A percentile compares a stretch with the other conserved stretches of the same genome.
phyloP scores from a whole-genome alignment of 2,797 vertebrate species.

The Xenentodon cancila region DNA sequence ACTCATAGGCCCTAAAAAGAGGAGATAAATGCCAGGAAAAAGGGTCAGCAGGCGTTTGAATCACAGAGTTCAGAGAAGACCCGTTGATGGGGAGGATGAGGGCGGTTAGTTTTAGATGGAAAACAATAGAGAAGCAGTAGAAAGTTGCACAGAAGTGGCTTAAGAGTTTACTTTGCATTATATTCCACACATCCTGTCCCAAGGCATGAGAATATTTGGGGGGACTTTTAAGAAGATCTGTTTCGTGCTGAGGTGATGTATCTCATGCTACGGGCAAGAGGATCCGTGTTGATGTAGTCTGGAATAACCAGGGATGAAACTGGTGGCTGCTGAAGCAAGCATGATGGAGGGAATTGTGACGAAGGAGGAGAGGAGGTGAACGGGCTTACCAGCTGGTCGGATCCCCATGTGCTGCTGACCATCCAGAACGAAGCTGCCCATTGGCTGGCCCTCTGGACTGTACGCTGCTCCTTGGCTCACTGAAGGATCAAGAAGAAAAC shows the following conservation, averaged over 20 bases:
- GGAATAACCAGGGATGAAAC: conserved; percentile 17
- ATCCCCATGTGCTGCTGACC: conserved; percentile 99
- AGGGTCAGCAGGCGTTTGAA: conserved; percentile 79
- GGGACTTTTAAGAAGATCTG: background rate
- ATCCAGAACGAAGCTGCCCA: conserved; percentile 99
- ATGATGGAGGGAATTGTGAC: conserved; percentile 14
- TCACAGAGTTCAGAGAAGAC: conserved; percentile 74
- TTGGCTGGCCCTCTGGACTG: conserved; percentile 99
- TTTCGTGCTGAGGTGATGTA: conserved; percentile 33
- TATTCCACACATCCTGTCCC: conserved; percentile 23
- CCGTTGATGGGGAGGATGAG: conserved; percentile 49
- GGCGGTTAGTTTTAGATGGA: conserved; percentile 56
- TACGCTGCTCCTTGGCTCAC: conserved; percentile 99
- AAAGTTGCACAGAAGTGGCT: conserved; percentile 21
- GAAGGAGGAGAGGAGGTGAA: conserved; percentile 19
- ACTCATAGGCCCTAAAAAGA: conserved; percentile 89
- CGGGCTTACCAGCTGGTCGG: conserved; percentile 93
- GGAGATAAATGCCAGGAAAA: conserved; percentile 83
- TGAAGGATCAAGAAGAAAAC: conserved; percentile 99
- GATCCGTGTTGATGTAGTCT: conserved; percentile 36
- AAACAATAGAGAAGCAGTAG: conserved; percentile 37
- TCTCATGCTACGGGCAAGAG: conserved; percentile 50
- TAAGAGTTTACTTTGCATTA: conserved; percentile 24
- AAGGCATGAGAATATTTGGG: too few relatives aligned
- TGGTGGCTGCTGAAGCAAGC: conserved; percentile 39